Conservation (phyloP, 2,797 vertebrate genomes). For the Gymnoscopelus microlampas region DNA sequence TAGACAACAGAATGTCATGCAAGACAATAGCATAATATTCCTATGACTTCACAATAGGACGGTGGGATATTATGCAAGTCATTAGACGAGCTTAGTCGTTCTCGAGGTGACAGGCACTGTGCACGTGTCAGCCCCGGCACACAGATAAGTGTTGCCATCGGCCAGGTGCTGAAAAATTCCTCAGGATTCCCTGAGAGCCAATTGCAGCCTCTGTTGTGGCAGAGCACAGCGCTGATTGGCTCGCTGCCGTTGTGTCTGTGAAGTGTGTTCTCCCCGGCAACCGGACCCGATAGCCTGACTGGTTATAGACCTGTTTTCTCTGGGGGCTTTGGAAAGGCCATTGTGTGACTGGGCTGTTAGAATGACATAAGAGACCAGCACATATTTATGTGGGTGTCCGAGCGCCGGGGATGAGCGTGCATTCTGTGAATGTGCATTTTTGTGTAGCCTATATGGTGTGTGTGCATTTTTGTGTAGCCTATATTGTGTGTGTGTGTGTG, state of each 20-base stretch:
- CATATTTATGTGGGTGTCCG: slow-evolving; percentile 34
- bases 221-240: slow-evolving; percentile 63
- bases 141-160: slow-evolving; percentile 37
- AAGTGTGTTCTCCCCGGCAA: slow-evolving; percentile 76
- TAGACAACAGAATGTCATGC: neutral
- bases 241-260: slow-evolving; percentile 47
- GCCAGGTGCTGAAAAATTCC: slow-evolving; percentile 62
- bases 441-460: neutral
- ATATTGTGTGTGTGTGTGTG: neutral
- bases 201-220: slow-evolving; percentile 58
- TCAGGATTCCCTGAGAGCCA: slow-evolving; percentile 53
- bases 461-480: neutral
- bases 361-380: slow-evolving; percentile 35
- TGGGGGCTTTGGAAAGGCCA: slow-evolving; percentile 36
- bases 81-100: slow-evolving; percentile 21
- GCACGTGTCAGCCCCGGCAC: slow-evolving; percentile 16
- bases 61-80: slow-evolving; percentile 1
- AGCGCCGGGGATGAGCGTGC: slow-evolving; percentile 5
- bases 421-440: neutral
- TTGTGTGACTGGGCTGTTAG: slow-evolving; percentile 49
- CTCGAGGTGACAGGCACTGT: slow-evolving; percentile 14
- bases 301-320: slow-evolving; percentile 57
- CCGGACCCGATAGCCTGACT: slow-evolving; percentile 64
- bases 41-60: neutral
- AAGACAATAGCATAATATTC: neutral